Evolutionary conservation across 2,797 vertebrate genomes (phyloP).

Genomic region (Lateolabrax maculatus): DNA sequence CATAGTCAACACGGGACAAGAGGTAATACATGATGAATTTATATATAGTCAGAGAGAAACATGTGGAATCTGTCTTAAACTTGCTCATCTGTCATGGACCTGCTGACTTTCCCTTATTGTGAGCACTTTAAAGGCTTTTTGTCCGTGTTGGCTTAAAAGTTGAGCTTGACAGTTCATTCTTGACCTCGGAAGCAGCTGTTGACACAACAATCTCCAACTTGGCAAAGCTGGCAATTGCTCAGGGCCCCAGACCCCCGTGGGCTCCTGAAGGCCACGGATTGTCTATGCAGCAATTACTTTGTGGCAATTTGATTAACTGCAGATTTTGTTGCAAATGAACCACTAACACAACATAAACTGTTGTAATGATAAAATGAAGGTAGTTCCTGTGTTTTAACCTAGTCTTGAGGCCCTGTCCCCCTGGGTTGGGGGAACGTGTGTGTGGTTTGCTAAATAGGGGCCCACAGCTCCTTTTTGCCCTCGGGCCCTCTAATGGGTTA

Average conservation of each 20-base stretch:
- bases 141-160: background rate
- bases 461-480: too few relatives aligned
- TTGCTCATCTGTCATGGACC: background rate
- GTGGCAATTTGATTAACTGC: background rate
- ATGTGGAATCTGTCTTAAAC: too few relatives aligned
- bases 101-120: background rate
- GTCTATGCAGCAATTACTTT: slow-evolving; percentile 7
- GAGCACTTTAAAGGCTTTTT: background rate
- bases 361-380: background rate
- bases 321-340: background rate
- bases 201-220: background rate
- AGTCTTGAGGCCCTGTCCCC: background rate
- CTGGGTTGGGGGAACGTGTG: background rate
- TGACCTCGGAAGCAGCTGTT: background rate
- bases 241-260: background rate
- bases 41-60: too few relatives aligned
- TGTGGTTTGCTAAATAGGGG: background rate
- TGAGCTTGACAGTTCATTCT: background rate
- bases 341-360: background rate
- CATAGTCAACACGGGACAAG: too few relatives aligned
- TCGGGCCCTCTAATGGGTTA: too few relatives aligned
- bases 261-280: background rate
- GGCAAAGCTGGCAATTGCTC: background rate
- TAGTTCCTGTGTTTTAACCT: background rate
- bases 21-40: background rate